Base-by-base conservation (phyloP, 2,888 invertebrate species). In the Drymonia ruficornis region DNA sequence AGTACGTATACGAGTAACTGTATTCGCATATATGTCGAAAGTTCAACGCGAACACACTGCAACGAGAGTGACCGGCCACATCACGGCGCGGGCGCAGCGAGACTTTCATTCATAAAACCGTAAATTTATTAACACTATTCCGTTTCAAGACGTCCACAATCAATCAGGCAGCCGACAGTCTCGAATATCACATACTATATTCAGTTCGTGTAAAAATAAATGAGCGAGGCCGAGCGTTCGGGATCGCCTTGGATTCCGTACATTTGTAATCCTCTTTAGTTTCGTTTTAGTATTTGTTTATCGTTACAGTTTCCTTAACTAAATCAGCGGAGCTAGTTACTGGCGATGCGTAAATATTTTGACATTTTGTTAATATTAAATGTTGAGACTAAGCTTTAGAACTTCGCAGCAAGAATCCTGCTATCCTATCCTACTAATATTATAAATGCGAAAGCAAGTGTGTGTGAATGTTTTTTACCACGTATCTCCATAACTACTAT, bases 71-170 rank as follows among this genome's bases (percentile, higher is more conserved):
- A 1, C 34, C 2, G n/a, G 2, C 34, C 34, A 5, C 12, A 2
- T 13, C 12, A 13, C 34, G n/a, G 12, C n/a, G 2, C 34, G 13
- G 2, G 13, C 34, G 13, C n/a, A n/a, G 9, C 12, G 6, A 45
- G 23, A 49, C 34, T 44, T 67, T 70, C 71, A 70, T 70, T 70
- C 68, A 70, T 68, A 59, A 70, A 70, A 52, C 46, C 46, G 42
- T 61, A 40, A 46, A 47, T 52, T 44, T 53, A 53, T 55, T 45
- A 49, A 59, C 56, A 67, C 59, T 67, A 67, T 70, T 61, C 58
- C 45, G 61, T 64, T 62, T 62, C 59, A 52, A 61, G 59, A 63
- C 34, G 61, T 67, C 53, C 23, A 59, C 63, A 48, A 67, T 70
- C 63, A 62, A 60, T 63, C 68, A 65, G 52, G 31, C 59, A 55